These are phyloP conservation scores for Chaenogobius annularis DNA, from an alignment of 2,113 vertebrate species.

Conservation along the genomic window DNA sequence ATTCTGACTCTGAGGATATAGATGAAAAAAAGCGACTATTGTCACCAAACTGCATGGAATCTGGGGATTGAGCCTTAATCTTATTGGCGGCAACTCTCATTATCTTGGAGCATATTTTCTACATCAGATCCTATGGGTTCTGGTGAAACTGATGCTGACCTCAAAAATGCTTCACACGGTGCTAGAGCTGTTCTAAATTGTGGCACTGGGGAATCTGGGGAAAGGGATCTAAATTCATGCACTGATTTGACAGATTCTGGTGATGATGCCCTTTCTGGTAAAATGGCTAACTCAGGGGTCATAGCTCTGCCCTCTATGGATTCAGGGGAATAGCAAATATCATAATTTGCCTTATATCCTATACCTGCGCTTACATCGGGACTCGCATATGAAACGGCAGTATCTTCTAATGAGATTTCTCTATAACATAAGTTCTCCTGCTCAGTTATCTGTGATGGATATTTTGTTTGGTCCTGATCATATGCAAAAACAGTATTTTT, in stretches of 20 bases:
- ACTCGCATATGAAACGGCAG: background rate
- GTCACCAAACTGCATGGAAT: slow-evolving; percentile 25
- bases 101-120: slow-evolving; percentile 17
- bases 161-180: slow-evolving; percentile 21
- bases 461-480: slow-evolving; percentile 14
- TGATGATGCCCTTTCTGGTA: slow-evolving; percentile 42
- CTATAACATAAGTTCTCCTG: background rate
- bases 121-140: slow-evolving; percentile 25
- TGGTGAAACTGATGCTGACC: slow-evolving; percentile 35
- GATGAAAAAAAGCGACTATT: too few species aligned
- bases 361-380: background rate
- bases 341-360: slow-evolving; percentile 11
- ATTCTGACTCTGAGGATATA: slow-evolving; percentile 51
- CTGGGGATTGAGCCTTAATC: slow-evolving; percentile 43
- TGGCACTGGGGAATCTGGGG: slow-evolving; percentile 62
- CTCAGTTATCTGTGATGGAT: slow-evolving; percentile 30
- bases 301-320: slow-evolving; percentile 27
- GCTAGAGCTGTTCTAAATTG: slow-evolving; percentile 32
- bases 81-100: slow-evolving; percentile 6
- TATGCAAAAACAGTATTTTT: background rate
- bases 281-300: slow-evolving; percentile 11
- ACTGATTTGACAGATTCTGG: slow-evolving; percentile 56
- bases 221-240: slow-evolving; percentile 45
- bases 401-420: slow-evolving; percentile 24
- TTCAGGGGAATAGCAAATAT: slow-evolving; percentile 19